Conservation (phyloP, 2,888 invertebrate species). For the Slavum lentiscoides region DNA sequence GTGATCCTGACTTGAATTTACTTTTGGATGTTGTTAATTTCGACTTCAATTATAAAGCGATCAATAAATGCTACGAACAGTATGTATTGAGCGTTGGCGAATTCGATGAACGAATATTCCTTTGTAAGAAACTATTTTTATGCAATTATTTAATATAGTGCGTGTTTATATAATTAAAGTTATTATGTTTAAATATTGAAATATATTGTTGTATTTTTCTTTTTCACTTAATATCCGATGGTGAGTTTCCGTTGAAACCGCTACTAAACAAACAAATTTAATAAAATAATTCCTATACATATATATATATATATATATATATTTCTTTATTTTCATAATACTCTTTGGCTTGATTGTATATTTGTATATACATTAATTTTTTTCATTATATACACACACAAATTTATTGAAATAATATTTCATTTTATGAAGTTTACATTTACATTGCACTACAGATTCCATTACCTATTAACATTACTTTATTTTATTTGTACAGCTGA, state of each 20-base stretch:
- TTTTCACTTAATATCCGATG: too few relatives aligned
- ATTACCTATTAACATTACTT: too few relatives aligned
- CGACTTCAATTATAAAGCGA: conserved; percentile 81
- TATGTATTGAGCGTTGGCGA: conserved; percentile 89
- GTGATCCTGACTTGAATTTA: conserved; percentile 73
- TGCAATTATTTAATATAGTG: neutral
- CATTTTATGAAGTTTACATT: neutral
- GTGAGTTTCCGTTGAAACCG: too few relatives aligned
- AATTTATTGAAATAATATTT: neutral
- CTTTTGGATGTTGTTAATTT: conserved; percentile 79
- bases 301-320: too few relatives aligned
- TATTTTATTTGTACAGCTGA: conserved; percentile 4
- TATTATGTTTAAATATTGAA: too few relatives aligned
- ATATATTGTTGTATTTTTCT: too few relatives aligned
- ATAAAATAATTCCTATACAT: too few relatives aligned
- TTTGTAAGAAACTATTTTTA: conserved; percentile 65
- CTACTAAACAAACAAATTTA: too few relatives aligned
- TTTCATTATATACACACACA: too few relatives aligned
- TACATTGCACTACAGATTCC: neutral
- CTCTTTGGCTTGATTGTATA: too few relatives aligned
- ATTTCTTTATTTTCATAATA: too few relatives aligned
- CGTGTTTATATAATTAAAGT: neutral
- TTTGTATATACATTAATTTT: too few relatives aligned
- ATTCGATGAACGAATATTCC: conserved; percentile 94
- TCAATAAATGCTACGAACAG: conserved; percentile 87